Percentiles rank a stretch among this genome's conserved stretches.
These are phyloP conservation scores for Rhamnusium bicolor DNA, from an alignment of 2,888 invertebrate genomes.

Conservation along the genomic window DNA sequence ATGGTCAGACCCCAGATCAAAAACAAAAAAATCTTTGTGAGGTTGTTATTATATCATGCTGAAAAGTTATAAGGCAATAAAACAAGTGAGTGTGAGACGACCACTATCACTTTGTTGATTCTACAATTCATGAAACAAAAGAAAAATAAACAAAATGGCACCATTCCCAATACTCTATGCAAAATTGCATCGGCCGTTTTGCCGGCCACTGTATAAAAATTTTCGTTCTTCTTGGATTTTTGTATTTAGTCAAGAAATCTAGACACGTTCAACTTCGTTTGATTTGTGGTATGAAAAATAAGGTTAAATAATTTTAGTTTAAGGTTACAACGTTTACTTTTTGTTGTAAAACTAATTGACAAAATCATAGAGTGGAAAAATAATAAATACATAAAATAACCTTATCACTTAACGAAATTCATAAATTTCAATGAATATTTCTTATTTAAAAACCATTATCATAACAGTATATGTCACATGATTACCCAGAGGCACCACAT, in stretches of 20 bases:
- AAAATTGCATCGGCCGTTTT: no score
- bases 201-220: no score
- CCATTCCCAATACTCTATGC: no score
- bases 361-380: background rate
- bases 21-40: no score
- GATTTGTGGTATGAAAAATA: background rate
- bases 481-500: background rate
- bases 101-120: no score
- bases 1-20: no score
- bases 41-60: no score
- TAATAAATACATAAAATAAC: background rate
- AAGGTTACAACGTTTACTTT: background rate
- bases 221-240: no score
- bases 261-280: background rate
- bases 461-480: background rate
- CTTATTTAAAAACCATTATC: background rate
- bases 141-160: no score
- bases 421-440: background rate
- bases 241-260: background rate
- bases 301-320: background rate
- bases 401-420: background rate
- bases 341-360: background rate
- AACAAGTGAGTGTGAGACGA: no score
- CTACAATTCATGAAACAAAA: no score
- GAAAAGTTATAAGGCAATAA: no score